These are phyloP conservation scores for Geotrypetes seraphini DNA, from an alignment of 2,797 vertebrate species.

Conservation along the genomic window DNA sequence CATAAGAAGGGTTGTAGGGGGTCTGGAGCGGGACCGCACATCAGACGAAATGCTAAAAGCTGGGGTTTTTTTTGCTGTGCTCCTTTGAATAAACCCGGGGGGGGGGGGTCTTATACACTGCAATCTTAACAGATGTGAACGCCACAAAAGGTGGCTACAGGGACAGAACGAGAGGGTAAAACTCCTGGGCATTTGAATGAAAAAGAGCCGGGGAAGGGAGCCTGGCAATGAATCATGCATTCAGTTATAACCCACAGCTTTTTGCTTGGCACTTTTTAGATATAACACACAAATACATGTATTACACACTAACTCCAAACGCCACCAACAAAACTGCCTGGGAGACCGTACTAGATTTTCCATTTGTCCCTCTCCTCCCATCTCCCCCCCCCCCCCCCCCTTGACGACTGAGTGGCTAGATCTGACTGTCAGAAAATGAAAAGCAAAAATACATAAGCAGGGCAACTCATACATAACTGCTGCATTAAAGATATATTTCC, in stretches of 20 bases:
- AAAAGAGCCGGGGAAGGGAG: slow-evolving; percentile 38
- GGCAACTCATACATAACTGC: slow-evolving; percentile 6
- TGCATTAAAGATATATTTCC: slow-evolving; percentile 23
- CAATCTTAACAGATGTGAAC: slow-evolving; percentile 45
- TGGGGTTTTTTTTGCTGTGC: slow-evolving; percentile 33
- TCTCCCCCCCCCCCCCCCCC: no score
- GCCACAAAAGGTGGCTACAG: slow-evolving; percentile 19
- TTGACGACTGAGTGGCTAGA: neutral
- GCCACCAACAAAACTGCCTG: no score
- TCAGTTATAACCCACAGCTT: slow-evolving; percentile 32
- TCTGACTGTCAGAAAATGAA: slow-evolving; percentile 9
- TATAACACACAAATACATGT: no score
- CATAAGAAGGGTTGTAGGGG: no score
- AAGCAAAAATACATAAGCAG: neutral
- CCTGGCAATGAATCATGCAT: slow-evolving; percentile 39
- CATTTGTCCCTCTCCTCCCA: no score
- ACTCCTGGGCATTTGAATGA: slow-evolving; percentile 41
- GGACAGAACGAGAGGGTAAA: slow-evolving; percentile 37
- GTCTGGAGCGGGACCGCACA: no score
- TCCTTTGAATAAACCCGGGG: slow-evolving; percentile 40
- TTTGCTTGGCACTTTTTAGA: no score
- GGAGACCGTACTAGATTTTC: no score
- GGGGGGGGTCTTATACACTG: slow-evolving; percentile 34
- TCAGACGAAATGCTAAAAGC: slow-evolving; percentile 27
- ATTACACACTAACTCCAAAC: no score